These are phyloP conservation scores for Noctilio leporinus DNA, from an alignment of 2,113 vertebrate species.

Conservation along the genomic window DNA sequence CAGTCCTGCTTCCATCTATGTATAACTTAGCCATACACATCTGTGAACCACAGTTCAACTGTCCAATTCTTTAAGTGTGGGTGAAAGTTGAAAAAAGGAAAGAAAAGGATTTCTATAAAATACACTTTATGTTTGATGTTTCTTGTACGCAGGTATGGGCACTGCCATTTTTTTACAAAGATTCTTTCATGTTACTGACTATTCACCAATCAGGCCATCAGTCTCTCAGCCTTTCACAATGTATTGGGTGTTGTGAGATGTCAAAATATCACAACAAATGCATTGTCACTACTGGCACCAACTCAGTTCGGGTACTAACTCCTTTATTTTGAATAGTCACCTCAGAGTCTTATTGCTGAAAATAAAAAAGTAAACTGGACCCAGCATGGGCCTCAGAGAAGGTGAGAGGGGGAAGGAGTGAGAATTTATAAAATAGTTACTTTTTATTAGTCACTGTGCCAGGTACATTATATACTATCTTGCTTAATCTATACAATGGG, in stretches of 20 bases:
- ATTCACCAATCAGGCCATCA: not conserved
- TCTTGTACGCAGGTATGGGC: not conserved
- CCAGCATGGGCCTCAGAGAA: not conserved
- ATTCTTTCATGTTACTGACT: not conserved
- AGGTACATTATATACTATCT: not conserved
- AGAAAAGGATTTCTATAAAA: not conserved
- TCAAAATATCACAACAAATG: not conserved
- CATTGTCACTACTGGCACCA: not conserved
- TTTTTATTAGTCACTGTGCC: not conserved
- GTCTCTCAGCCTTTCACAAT: not conserved
- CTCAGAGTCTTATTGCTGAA: not conserved
- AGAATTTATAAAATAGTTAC: not conserved
- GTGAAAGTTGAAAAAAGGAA: not conserved
- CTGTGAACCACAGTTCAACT: not conserved
- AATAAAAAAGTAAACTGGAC: not conserved
- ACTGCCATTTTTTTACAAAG: not conserved
- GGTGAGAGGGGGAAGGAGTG: not conserved
- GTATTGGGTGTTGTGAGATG: not conserved
- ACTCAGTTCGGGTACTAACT: not conserved
- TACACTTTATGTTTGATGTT: not conserved
- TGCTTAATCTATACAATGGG: conserved; percentile 7
- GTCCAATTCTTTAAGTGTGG: not conserved
- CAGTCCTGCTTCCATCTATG: not conserved
- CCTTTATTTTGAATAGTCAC: not conserved
- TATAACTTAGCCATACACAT: not conserved